These are phyloP conservation scores for Rhabdomys pumilio DNA, from an alignment of 2,797 vertebrate species.

Conservation along the genomic window DNA sequence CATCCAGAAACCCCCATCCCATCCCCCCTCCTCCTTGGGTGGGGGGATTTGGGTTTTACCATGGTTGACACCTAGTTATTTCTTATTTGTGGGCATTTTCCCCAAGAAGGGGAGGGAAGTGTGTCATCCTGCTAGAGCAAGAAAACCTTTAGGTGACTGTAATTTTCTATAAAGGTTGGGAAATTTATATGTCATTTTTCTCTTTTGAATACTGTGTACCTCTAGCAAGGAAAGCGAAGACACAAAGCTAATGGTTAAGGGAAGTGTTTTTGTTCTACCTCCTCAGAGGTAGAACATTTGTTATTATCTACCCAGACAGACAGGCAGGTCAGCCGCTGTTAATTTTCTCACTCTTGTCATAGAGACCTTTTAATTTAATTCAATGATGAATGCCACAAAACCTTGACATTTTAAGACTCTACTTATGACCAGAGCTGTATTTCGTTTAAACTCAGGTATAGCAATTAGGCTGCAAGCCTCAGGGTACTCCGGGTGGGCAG, in stretches of 20 bases:
- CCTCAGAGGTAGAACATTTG: not conserved
- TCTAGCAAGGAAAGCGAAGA: not conserved
- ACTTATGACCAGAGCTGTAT: constrained; percentile 30
- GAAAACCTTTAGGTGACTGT: not conserved
- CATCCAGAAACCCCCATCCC: too few species aligned
- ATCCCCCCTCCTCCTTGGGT: too few species aligned
- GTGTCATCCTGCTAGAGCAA: not conserved
- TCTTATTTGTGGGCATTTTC: constrained; percentile 9
- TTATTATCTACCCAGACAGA: not conserved
- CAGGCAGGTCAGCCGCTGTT: not conserved
- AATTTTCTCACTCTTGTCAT: constrained; percentile 4
- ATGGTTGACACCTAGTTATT: not conserved
- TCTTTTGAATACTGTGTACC: not conserved
- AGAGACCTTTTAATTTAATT: constrained; percentile 11
- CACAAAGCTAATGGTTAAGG: not conserved
- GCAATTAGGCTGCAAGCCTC: not conserved
- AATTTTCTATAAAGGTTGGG: not conserved
- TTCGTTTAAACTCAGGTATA: not conserved
- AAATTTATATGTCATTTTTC: not conserved
- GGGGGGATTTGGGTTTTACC: not conserved
- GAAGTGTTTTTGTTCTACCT: not conserved
- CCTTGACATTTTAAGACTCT: constrained; percentile 44
- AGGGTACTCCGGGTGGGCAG: not conserved
- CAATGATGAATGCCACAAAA: constrained; percentile 8
- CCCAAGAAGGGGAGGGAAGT: not conserved